Conservation (phyloP, 2,888 invertebrate species). For the Strigamia crassipes region DNA sequence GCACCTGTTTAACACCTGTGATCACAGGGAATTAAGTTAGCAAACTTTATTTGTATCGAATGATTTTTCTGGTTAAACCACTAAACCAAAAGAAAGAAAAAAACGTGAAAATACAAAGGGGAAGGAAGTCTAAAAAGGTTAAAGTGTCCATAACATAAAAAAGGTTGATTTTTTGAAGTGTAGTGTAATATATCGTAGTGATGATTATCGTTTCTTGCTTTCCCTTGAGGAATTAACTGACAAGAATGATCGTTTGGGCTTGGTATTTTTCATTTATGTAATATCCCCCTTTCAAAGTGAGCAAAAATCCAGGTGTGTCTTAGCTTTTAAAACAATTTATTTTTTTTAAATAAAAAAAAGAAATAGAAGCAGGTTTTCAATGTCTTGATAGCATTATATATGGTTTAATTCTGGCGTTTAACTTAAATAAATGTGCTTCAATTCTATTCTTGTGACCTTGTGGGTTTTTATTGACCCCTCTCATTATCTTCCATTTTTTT, state of each 20-base stretch:
- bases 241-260: constrained; percentile 42
- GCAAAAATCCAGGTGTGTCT: constrained; percentile 40
- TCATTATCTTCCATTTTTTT: background rate
- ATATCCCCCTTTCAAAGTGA: constrained; percentile 33
- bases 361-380: constrained; percentile 14
- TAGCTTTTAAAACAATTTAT: background rate
- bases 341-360: background rate
- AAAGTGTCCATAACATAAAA: constrained; percentile 14
- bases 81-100: background rate
- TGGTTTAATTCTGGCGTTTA: constrained; percentile 14
- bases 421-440: constrained; percentile 10
- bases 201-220: constrained; percentile 38
- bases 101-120: background rate
- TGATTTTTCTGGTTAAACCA: background rate
- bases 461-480: background rate
- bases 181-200: constrained; percentile 33
- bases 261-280: constrained; percentile 42
- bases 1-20: constrained; percentile 34
- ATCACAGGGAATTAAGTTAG: background rate
- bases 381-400: constrained; percentile 21
- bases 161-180: constrained; percentile 13
- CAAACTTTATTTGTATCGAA: background rate
- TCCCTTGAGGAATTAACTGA: constrained; percentile 42
- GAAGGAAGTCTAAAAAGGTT: background rate
- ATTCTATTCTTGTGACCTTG: background rate